Base-by-base conservation (phyloP, 1,140 invertebrate genomes). In the Drosophila funebris region DNA sequence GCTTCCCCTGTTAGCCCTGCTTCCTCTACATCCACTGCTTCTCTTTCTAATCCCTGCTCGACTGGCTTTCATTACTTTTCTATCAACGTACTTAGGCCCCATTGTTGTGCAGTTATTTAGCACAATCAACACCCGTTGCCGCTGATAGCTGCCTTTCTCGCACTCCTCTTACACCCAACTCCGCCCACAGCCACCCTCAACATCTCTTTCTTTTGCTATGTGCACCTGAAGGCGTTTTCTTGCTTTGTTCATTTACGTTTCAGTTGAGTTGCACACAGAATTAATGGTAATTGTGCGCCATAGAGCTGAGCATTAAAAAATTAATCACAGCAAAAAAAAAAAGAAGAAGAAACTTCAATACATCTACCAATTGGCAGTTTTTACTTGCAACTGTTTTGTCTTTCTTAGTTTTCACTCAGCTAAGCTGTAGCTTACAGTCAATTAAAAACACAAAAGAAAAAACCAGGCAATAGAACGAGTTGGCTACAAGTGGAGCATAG, bases 91-190 rank as follows among this genome's bases (percentile, higher is more conserved):
- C 82, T 87, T 87, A 87, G 81, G 81, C 81, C 31, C 64, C 83
- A 87, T 87, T 87, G 82, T 87, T 87, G 83, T 78, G 78, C 83
- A 87, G 82, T 87, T 87, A 87, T 88, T 87, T 87, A 87, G 82
- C 82, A 87, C 82, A 87, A 87, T 87, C 82, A 87, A 87, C 82
- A 87, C 82, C 70, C 83, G 83, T 69, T 78, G 78, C 83, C 75
- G 78, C 74, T 63, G 82, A 85, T 78, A 87, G 82, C 57, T 46
- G 20, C 57, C 44, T 48, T 50, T 29, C 29, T n/a, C n/a, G n/a
- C n/a, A n/a, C n/a, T 7, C 29, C 24, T 2, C 29, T 3, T 18
- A 14, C 0, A 13, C 37, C 16, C 0, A 14, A 16, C 3, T 4
- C 9, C 9, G 33, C 29, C 14, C 18, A 33, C 52, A 6, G 0